Conservation (phyloP, 64 coral and sea anemone species). For the Porites lutea region DNA sequence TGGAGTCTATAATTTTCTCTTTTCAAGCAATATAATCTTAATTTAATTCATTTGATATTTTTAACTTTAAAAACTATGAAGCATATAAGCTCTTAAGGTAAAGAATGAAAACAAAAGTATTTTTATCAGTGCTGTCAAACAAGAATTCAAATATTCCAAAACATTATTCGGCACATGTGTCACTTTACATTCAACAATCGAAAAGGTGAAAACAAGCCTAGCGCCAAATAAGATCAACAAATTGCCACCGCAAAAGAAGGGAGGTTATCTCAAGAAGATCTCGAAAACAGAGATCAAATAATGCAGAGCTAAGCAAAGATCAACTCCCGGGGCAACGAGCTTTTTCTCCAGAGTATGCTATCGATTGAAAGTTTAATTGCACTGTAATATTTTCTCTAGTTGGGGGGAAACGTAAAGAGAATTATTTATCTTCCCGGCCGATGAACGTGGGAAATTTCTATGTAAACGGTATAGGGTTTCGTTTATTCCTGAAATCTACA, state of each 20-base stretch:
- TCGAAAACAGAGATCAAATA: constrained; percentile 7
- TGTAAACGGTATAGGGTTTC: constrained; percentile 14
- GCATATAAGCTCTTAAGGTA: no score
- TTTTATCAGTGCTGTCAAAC: constrained; percentile 3
- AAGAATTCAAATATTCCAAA: not conserved
- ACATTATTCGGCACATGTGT: constrained; percentile 42
- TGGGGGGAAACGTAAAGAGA: constrained; percentile 1
- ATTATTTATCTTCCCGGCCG: constrained; percentile 13
- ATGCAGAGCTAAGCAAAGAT: not conserved
- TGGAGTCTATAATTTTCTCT: not conserved
- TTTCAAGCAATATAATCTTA: not conserved
- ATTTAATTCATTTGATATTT: not conserved
- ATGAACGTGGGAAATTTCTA: constrained; percentile 32
- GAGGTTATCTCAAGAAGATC: not conserved
- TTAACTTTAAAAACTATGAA: no score
- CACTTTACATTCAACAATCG: constrained; percentile 27
- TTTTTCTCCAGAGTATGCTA: constrained; percentile 16
- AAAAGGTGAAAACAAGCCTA: constrained; percentile 24
- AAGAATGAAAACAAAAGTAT: constrained; percentile 14
- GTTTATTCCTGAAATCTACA: constrained; percentile 46
- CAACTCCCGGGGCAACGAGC: constrained; percentile 28
- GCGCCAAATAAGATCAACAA: constrained; percentile 18
- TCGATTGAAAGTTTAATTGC: constrained; percentile 51
- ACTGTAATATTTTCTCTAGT: constrained; percentile 31
- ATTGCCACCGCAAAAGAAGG: constrained; percentile 14